Conservation (phyloP, 2,113 vertebrate species). For the Theropithecus gelada region DNA sequence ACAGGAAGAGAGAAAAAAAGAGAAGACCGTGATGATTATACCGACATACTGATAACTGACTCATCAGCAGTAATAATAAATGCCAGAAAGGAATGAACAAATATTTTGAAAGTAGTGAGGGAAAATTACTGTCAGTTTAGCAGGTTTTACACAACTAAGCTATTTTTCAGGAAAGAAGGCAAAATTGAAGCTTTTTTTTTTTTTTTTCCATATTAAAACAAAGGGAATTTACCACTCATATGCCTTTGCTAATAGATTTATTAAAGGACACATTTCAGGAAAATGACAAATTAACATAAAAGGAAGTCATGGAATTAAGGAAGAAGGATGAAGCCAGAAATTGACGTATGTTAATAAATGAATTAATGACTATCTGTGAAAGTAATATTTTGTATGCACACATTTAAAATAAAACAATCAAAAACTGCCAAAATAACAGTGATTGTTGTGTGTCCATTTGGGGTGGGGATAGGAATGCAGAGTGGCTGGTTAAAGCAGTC, state of each 20-base stretch:
- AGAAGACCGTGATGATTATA: neutral
- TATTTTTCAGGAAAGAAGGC: neutral
- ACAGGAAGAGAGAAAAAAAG: neutral
- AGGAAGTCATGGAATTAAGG: neutral
- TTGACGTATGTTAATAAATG: neutral
- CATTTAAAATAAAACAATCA: constrained; percentile 1
- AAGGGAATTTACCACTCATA: neutral
- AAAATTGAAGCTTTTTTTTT: constrained; percentile 37
- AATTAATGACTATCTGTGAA: neutral
- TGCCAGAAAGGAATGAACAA: neutral
- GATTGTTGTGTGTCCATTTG: neutral
- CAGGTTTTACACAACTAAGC: constrained; percentile 16
- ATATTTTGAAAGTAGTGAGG: neutral
- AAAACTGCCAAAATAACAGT: neutral
- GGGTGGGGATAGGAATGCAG: fast-evolving
- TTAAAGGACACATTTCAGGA: neutral
- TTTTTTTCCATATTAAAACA: neutral
- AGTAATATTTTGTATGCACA: neutral
- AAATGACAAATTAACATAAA: constrained; percentile 24
- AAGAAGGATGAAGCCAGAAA: neutral
- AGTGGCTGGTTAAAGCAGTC: neutral
- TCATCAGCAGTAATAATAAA: constrained; percentile 22
- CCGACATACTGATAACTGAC: neutral
- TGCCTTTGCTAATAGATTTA: neutral
- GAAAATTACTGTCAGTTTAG: constrained; percentile 9